Evolutionary conservation across 2,797 vertebrate species (phyloP).

Genomic region (Ptychadena robeensis): DNA sequence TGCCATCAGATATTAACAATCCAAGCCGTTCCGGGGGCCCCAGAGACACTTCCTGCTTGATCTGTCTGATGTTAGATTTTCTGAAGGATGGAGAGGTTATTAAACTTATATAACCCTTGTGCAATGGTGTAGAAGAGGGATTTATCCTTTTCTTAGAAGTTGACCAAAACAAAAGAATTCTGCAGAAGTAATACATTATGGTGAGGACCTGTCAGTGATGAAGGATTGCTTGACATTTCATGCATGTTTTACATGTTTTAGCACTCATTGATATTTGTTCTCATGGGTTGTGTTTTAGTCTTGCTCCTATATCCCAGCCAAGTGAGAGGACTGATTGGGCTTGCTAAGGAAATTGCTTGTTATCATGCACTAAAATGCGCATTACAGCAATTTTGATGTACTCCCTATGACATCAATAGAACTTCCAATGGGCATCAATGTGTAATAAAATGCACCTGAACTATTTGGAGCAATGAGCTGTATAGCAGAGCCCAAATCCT

Average conservation of each 20-base stretch:
- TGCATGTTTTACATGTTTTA: not conserved
- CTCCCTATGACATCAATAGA: no score
- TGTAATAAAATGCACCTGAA: no score
- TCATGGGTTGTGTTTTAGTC: no score
- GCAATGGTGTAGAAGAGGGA: not conserved
- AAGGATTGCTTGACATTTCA: conserved; percentile 1
- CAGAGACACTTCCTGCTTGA: conserved; percentile 3
- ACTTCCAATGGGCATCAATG: no score
- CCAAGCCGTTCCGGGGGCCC: not conserved
- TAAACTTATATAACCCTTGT: conserved; percentile 11
- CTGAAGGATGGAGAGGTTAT: conserved; percentile 15
- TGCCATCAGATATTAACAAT: not conserved
- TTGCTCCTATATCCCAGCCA: no score
- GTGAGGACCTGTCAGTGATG: conserved; percentile 9
- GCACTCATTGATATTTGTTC: no score
- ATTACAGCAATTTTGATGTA: no score
- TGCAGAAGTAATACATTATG: not conserved
- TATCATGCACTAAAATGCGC: no score
- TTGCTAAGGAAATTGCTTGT: no score
- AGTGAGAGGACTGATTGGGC: no score
- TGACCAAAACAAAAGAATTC: not conserved
- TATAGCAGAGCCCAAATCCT: no score
- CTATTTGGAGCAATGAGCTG: no score
- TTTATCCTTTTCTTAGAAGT: not conserved
- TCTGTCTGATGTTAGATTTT: not conserved